Base-by-base conservation (phyloP, 2,888 invertebrate genomes). In the Erannis defoliaria region DNA sequence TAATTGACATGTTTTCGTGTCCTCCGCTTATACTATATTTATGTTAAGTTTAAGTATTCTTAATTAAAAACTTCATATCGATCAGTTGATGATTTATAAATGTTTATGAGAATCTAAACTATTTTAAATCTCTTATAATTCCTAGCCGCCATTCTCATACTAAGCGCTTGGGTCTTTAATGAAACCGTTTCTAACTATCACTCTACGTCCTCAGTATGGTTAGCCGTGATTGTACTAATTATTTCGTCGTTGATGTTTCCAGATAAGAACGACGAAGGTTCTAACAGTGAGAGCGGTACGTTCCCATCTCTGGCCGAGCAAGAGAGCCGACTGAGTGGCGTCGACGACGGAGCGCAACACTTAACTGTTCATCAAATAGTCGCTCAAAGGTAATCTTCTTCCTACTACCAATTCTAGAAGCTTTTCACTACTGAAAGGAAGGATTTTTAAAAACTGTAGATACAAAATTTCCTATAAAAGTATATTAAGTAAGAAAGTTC, bases 281-380 rank as follows among this genome's bases (percentile, higher is more conserved):
- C 86, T 0, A 89, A 88, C 69, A 89, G 82, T 62, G 93, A 93
- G 61, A 90, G 77, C 45, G 89, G 90, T 1, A 90, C 84, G 76
- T 95, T 91, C 89, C 95, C 90, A 74, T 95, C 90, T 63, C 83
- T 85, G 77, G 93, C 85, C 3, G 93, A 93, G 67, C 93, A 93
- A 62, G 93, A 93, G 66, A 82, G 88, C 55, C 74, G 89, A 35
- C 76, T 93, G 33, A 89, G 89, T 16, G 93, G 86, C 68, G 93
- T 93, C 0, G 93, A 94, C 54, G 94, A 95, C 65, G 93, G 93
- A 33, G 92, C 89, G 38, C 95, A 95, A 60, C 95, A 95, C 64
- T 89, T 96, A 38, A 96, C 96, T 23, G 95, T 97, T 37, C 96
- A 97, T 77, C 96, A 97, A 88, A 95, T 97, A 72, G 96, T 97